Conservation (phyloP, 2,888 invertebrate genomes). For the Chesias legatella region DNA sequence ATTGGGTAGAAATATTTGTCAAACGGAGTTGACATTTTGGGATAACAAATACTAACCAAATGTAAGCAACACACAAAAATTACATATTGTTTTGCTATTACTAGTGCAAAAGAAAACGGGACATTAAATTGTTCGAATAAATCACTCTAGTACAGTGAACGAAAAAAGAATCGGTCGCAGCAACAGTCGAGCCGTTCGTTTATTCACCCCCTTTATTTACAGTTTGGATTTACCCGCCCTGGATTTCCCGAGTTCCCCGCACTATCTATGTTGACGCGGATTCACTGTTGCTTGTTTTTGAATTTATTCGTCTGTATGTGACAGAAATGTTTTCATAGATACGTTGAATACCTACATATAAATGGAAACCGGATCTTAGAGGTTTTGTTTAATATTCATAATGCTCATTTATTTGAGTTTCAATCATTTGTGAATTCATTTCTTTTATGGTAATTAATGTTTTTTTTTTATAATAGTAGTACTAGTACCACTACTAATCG, state of each 20-base stretch:
- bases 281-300: conserved; percentile 31
- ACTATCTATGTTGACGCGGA: conserved; percentile 39
- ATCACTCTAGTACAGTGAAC: conserved; percentile 44
- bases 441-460: too few relatives aligned
- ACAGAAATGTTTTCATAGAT: conserved; percentile 7
- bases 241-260: conserved; percentile 59
- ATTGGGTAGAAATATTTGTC: too few relatives aligned
- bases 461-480: too few relatives aligned
- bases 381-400: too few relatives aligned
- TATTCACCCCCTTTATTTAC: conserved; percentile 66
- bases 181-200: conserved; percentile 44
- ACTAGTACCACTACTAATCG: too few relatives aligned
- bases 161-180: conserved; percentile 55
- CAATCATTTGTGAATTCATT: too few relatives aligned
- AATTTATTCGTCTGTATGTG: conserved; percentile 19
- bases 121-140: conserved; percentile 47
- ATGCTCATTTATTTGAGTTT: too few relatives aligned
- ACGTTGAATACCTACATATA: conserved; percentile 1
- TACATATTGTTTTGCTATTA: too few relatives aligned
- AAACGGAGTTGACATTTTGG: too few relatives aligned
- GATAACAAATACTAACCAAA: too few relatives aligned
- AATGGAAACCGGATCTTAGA: too few relatives aligned
- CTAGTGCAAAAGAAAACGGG: conserved; percentile 10
- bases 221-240: conserved; percentile 44
- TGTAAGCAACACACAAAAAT: too few relatives aligned